Base-by-base conservation (phyloP, 2,113 vertebrate genomes). In the Salvator merianae region DNA sequence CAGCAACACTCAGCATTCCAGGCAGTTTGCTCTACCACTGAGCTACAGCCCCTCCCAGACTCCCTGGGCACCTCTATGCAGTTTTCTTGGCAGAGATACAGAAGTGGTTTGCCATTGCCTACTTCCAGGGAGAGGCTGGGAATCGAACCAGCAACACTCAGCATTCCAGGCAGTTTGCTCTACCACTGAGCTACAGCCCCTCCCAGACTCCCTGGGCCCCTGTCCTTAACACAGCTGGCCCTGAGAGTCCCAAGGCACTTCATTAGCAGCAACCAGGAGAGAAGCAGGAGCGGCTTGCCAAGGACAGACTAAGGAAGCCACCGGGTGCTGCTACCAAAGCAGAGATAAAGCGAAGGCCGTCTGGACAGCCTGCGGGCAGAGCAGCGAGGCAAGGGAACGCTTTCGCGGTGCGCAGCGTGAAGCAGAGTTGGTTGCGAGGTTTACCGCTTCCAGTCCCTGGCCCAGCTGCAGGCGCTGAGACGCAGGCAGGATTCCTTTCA, bases 151-250 rank as follows among this genome's bases (percentile, higher is more conserved):
- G n/a, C n/a, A n/a, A n/a, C n/a, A n/a, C n/a, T n/a, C n/a, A n/a
- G n/a, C n/a, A n/a, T n/a, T n/a, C n/a, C n/a, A n/a, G n/a, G n/a
- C n/a, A n/a, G n/a, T n/a, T n/a, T n/a, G n/a, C n/a, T n/a, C n/a
- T n/a, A n/a, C n/a, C n/a, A n/a, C n/a, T n/a, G n/a, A n/a, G n/a
- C n/a, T n/a, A n/a, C n/a, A n/a, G n/a, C n/a, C n/a, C n/a, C n/a
- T n/a, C n/a, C n/a, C n/a, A n/a, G n/a, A n/a, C n/a, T n/a, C n/a
- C n/a, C 10, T 53, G 16, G 50, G n/a, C n/a, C n/a, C n/a, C n/a
- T n/a, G n/a, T n/a, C n/a, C n/a, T n/a, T n/a, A n/a, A n/a, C n/a
- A 43, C 4, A 8, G 2, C 13, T 1, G 14, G 7, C 36, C 32
- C 13, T 4, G 28, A 30, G 28, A 43, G 7, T 16, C 32, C 43